A percentile compares a stretch with the other conserved stretches of the same genome.
Conservation (phyloP, 2,888 invertebrate species). For the Leucophora obtusa region DNA sequence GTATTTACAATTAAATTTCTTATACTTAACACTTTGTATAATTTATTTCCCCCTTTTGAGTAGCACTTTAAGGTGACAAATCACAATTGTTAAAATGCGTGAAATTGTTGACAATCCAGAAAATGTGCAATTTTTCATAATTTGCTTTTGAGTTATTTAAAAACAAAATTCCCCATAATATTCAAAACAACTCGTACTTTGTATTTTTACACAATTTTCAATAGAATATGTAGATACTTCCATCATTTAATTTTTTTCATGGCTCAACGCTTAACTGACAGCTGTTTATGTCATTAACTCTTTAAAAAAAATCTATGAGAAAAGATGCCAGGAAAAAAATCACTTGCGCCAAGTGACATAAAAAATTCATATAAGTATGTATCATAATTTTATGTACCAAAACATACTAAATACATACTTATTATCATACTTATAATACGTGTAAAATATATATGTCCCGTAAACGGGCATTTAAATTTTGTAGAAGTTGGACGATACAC, state of each 20-base stretch:
- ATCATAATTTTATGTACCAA: slow-evolving; percentile 20
- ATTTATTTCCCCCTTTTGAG: neutral
- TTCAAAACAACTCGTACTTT: slow-evolving; percentile 27
- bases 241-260: slow-evolving; percentile 14
- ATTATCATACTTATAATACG: neutral
- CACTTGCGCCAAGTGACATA: slow-evolving; percentile 54
- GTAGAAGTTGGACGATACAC: too few relatives aligned
- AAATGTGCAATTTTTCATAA: slow-evolving; percentile 55
- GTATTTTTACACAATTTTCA: slow-evolving; percentile 10
- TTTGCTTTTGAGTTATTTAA: neutral
- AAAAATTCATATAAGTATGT: slow-evolving; percentile 39
- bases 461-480: too few relatives aligned
- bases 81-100: slow-evolving; percentile 52
- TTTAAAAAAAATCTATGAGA: neutral
- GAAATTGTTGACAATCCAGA: slow-evolving; percentile 52
- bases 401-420: slow-evolving; percentile 22
- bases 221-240: slow-evolving; percentile 3
- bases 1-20: neutral
- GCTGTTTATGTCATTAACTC: slow-evolving; percentile 62
- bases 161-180: slow-evolving; percentile 16
- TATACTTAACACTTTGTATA: neutral
- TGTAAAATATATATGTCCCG: too few relatives aligned
- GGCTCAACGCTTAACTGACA: slow-evolving; percentile 47
- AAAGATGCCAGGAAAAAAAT: slow-evolving; percentile 39
- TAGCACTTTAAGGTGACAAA: slow-evolving; percentile 39